These are phyloP conservation scores for Puma concolor DNA, from an alignment of 2,113 vertebrate species.

Conservation along the genomic window DNA sequence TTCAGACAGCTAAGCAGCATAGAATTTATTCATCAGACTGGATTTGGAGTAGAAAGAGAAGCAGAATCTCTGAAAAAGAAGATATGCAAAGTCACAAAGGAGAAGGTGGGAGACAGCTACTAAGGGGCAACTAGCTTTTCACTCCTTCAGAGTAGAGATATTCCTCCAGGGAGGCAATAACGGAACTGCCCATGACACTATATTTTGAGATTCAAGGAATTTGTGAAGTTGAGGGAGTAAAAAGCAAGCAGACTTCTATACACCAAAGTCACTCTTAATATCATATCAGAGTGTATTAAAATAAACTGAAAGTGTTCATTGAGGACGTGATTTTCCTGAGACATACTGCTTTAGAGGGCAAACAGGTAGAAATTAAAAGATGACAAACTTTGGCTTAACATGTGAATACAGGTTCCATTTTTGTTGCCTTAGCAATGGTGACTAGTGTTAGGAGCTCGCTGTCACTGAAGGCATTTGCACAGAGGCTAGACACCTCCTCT, in stretches of 20 bases:
- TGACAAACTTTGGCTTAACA: neutral
- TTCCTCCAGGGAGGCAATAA: neutral
- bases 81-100: neutral
- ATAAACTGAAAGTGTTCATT: neutral
- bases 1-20: constrained; percentile 35
- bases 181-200: neutral
- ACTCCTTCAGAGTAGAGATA: neutral
- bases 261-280: neutral
- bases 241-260: neutral
- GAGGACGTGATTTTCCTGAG: neutral
- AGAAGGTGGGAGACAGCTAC: neutral
- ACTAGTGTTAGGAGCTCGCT: neutral
- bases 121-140: neutral
- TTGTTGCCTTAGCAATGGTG: neutral
- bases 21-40: neutral
- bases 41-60: neutral
- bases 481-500: neutral
- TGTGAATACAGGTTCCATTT: neutral
- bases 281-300: neutral
- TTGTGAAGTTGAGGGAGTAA: neutral
- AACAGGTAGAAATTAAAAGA: neutral
- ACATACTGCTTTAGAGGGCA: neutral
- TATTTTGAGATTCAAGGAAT: neutral
- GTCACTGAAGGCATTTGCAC: neutral
- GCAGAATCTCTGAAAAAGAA: neutral